Evolutionary conservation across 1,140 invertebrate species (phyloP), one percentile per base, ranked within the genome.

Genomic region (Melitaea cinxia): DNA sequence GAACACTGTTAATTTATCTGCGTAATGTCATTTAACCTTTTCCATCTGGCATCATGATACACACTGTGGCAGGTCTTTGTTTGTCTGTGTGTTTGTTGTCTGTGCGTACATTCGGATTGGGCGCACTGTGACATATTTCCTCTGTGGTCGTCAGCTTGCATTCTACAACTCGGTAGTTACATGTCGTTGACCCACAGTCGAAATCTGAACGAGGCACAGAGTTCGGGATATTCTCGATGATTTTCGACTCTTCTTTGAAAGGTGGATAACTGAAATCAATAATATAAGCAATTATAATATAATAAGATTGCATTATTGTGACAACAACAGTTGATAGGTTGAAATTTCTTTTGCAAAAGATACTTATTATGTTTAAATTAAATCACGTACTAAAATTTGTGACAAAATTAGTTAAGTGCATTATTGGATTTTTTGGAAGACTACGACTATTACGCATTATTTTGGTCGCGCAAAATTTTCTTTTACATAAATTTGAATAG

Each of bases 1-100:
- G 58, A 67, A 67, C 65, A 67, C 65, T 63, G 60, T 39, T 50
- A 56, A 49, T 28, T n/a, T 39, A 56, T 64, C 23, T 24, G 55
- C 15, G 17, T 2, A 42, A 35, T 55, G 9, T 42, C 35, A 28
- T 35, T 82, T 91, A 89, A 68, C 91, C 92, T 74, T 92, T 92
- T n/a, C 92, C 91, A 33, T 92, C 78, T 0, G 92, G 92, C 76
- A 93, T 85, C 45, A 92, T 82, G 64, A 93, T 92, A 21, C 92
- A 92, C 17, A 93, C 92, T 4, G 92, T 92, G 64, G 89, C 65
- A n/a, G 88, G 85, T 77, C 75, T 76, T 72, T 72, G 82, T 68
- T 65, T 71, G 4, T 58, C 55, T 58, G 24, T 23, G 26, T 58
- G 47, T 58, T 58, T 71, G 7, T 81, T 68, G 6, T 81, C 80